phyloP scores from a whole-genome alignment of 2,888 invertebrate species.

The Cerceris rybyensis region DNA sequence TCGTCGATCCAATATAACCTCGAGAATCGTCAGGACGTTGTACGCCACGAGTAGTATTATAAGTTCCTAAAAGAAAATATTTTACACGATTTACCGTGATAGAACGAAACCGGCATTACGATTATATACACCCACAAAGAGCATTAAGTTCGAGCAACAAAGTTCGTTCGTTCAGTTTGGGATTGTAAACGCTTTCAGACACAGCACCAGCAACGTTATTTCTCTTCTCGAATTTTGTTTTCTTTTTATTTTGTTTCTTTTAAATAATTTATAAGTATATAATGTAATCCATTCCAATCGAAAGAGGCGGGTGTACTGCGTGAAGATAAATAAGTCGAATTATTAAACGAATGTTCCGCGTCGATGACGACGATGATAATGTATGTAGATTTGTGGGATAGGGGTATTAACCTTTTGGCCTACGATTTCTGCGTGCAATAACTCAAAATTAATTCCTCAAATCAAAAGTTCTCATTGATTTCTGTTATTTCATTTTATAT shows the following conservation, averaged over 20 bases:
- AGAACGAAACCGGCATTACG: slow-evolving; percentile 51
- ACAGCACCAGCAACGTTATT: slow-evolving; percentile 34
- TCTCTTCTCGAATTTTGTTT: no score
- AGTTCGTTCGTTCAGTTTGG: slow-evolving; percentile 50
- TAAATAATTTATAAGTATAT: slow-evolving; percentile 53
- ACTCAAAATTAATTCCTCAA: no score
- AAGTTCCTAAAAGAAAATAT: slow-evolving; percentile 74
- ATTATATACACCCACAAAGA: slow-evolving; percentile 29
- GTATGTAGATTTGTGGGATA: no score
- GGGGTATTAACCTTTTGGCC: no score
- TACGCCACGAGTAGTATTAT: slow-evolving; percentile 79
- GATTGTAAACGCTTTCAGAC: slow-evolving; percentile 43
- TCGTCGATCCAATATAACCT: slow-evolving; percentile 38
- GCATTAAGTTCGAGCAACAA: slow-evolving; percentile 41
- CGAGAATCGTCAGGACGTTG: slow-evolving; percentile 52
- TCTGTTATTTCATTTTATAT: no score
- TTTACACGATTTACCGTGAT: slow-evolving; percentile 54
- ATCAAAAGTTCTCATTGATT: no score
- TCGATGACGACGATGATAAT: not conserved
- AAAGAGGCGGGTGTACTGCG: slow-evolving; percentile 44
- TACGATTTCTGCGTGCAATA: no score
- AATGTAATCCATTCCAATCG: slow-evolving; percentile 62
- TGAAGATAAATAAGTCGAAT: slow-evolving; percentile 25
- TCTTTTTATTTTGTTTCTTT: slow-evolving; percentile 28
- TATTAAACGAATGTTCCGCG: slow-evolving; percentile 23